Base-by-base conservation (phyloP, 2,888 invertebrate species). In the Watsonalla binaria region DNA sequence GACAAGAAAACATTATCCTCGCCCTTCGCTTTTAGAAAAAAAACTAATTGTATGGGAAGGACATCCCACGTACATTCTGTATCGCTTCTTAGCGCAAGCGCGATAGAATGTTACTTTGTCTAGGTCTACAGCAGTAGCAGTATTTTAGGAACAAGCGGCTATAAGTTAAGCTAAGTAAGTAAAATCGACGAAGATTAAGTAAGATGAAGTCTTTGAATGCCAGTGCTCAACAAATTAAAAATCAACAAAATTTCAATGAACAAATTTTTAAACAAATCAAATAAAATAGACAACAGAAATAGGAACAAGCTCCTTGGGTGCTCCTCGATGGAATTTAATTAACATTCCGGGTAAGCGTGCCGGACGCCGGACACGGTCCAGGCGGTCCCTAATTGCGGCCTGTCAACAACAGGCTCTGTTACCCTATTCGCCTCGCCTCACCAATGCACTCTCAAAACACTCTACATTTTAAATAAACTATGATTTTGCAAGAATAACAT, bases 321-420 rank as follows among this genome's bases (percentile, higher is more conserved):
- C 78, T 81, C 70, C 61, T 66, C 62, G 55, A 51, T 59, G 76
- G 72, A 80, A 85, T 86, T 86, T 85, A 84, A 87, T 87, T 85
- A 86, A 84, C 78, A 80, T 82, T 80, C 78, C 68, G 69, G 58
- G 56, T 57, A 62, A 60, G 56, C 62, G 60, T 60, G 67, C 67
- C 65, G 60, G 57, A 42, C 58, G 60, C 65, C 65, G 80, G 77
- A 73, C 76, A 74, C 68, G 59, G 70, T 62, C 61, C 65, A 63
- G 68, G 66, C 61, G 59, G 64, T 53, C 63, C 65, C 72, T 84
- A 86, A 85, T 85, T 83, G 81, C 74, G 64, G 69, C 65, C 81
- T 85, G 86, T 84, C 86, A 82, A 57, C 64, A 54, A 39, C 86
- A 85, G 72, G 51, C 58, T 57, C 65, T 71, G 69, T 74, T 68